Evolutionary conservation across 1,140 invertebrate genomes (phyloP).

Genomic region (Cotesia typhae): DNA sequence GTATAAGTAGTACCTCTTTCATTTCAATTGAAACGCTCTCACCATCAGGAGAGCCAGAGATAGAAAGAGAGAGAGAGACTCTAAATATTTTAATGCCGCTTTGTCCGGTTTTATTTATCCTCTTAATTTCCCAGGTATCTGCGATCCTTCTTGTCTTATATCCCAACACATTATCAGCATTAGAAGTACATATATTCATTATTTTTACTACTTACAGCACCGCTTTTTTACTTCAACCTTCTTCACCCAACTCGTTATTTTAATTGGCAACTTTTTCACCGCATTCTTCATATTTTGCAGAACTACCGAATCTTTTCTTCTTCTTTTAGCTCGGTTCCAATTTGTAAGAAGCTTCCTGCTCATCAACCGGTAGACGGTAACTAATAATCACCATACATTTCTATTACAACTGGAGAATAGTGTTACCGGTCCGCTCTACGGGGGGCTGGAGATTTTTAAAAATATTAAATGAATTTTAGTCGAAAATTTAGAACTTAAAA

Average conservation of each 20-base stretch:
- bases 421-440: no score
- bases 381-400: no score
- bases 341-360: no score
- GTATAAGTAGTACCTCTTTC: background rate
- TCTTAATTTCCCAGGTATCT: slow-evolving; percentile 43
- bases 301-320: background rate
- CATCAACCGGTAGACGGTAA: no score
- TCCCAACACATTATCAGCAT: slow-evolving; percentile 6
- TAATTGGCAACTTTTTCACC: slow-evolving; percentile 61
- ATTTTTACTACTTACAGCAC: background rate
- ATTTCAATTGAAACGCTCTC: background rate
- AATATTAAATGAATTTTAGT: no score
- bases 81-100: slow-evolving; percentile 62
- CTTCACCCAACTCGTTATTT: slow-evolving; percentile 59
- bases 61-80: slow-evolving; percentile 11
- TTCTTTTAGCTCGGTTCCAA: background rate
- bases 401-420: no score
- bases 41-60: background rate
- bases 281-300: background rate
- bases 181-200: no score
- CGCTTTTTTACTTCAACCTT: slow-evolving; percentile 30
- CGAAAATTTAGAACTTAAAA: no score
- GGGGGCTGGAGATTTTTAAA: no score
- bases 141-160: slow-evolving; percentile 16
- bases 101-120: slow-evolving; percentile 49